Percentiles rank a stretch among this genome's conserved stretches.
These are phyloP conservation scores for Timandra comae DNA, from an alignment of 2,888 invertebrate species.

Conservation along the genomic window DNA sequence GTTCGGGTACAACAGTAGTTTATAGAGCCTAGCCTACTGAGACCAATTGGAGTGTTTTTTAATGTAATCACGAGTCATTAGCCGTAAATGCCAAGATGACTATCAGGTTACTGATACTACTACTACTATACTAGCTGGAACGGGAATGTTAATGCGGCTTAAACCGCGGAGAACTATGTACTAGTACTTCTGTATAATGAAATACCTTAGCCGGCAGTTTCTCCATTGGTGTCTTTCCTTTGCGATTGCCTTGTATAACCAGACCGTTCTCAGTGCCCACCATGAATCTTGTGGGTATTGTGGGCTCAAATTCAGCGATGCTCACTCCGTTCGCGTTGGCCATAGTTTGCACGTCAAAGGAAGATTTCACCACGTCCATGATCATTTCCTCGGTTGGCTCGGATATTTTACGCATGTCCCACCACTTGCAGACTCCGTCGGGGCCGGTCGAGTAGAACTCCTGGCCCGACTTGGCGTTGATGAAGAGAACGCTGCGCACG, in stretches of 20 bases:
- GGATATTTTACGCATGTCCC: conserved; percentile 82
- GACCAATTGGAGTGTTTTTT: too few species aligned
- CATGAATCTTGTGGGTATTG: conserved; percentile 85
- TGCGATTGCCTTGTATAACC: conserved; percentile 82
- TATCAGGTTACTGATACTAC: too few species aligned
- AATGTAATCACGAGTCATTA: too few species aligned
- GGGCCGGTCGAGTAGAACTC: conserved; percentile 95
- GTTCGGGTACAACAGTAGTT: too few species aligned
- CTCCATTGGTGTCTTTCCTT: conserved; percentile 81
- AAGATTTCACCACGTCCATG: conserved; percentile 78
- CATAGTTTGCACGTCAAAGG: conserved; percentile 69
- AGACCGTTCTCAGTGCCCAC: conserved; percentile 82
- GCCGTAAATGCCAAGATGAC: too few species aligned
- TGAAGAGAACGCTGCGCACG: conserved; percentile 89
- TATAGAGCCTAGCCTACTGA: too few species aligned
- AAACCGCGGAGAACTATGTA: too few species aligned
- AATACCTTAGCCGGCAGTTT: conserved; percentile 77
- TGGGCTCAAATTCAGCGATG: conserved; percentile 82
- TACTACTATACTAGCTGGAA: too few species aligned
- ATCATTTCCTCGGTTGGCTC: conserved; percentile 80
- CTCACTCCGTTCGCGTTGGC: conserved; percentile 77
- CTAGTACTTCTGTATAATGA: too few species aligned
- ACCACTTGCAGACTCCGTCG: conserved; percentile 91
- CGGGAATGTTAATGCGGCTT: too few species aligned
- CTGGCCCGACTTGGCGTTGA: conserved; percentile 92